Evolutionary conservation across 2,113 vertebrate species (phyloP).

Genomic region (Tetrax tetrax): DNA sequence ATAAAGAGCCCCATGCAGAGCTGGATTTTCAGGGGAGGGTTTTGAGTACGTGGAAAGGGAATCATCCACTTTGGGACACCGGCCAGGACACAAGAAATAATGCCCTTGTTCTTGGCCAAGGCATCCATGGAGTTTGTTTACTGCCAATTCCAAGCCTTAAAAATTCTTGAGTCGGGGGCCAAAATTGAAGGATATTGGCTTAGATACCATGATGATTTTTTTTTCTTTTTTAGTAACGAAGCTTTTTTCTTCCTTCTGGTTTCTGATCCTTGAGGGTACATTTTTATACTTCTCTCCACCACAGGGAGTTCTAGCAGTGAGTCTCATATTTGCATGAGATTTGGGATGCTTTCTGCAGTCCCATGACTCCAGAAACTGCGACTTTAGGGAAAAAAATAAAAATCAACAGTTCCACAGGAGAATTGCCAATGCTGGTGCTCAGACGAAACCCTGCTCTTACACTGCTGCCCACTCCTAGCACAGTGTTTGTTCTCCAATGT

Average conservation of each 20-base stretch:
- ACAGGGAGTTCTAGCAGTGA: neutral
- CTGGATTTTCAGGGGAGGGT: neutral
- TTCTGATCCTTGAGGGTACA: neutral
- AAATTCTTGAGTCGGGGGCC: neutral
- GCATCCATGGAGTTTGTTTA: neutral
- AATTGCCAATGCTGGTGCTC: neutral
- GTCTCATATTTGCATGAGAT: neutral
- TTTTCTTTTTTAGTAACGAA: neutral
- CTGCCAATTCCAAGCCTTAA: constrained; percentile 1
- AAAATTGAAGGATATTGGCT: neutral
- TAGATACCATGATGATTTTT: neutral
- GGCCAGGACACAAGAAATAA: neutral
- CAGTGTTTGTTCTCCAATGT: neutral
- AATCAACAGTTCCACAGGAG: neutral
- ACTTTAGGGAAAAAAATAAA: neutral
- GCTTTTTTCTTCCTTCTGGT: neutral
- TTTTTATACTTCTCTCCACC: neutral
- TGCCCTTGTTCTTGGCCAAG: neutral
- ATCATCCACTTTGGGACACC: neutral
- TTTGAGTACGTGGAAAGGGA: neutral
- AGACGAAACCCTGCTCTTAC: neutral
- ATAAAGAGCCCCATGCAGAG: neutral
- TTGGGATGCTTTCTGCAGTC: neutral
- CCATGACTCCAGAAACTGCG: neutral
- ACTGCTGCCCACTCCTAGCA: neutral